Conservation (phyloP, 2,113 vertebrate species). For the Pycnonotus jocosus region DNA sequence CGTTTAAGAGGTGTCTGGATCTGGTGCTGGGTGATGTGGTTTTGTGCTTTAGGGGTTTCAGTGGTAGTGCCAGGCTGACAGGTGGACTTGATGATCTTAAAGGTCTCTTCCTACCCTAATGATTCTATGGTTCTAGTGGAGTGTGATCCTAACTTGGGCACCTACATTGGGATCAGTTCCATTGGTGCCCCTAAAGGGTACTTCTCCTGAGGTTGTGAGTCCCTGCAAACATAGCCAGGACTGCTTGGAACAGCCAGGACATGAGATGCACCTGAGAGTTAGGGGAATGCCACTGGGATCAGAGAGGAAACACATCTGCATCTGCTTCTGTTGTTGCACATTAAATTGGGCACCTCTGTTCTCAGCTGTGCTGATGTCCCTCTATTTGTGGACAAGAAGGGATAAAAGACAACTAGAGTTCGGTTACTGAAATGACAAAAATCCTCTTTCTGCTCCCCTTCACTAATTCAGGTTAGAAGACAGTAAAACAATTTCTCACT, state of each 20-base stretch:
- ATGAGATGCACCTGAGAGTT: not conserved
- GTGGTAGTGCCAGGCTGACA: not conserved
- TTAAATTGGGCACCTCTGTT: not conserved
- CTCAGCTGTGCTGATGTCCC: rapidly evolving
- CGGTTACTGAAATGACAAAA: not conserved
- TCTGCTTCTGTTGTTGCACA: not conserved
- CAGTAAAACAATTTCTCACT: not conserved
- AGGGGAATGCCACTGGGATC: not conserved
- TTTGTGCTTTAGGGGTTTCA: not conserved
- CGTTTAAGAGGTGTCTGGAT: not conserved
- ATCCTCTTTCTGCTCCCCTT: not conserved
- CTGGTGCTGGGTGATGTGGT: not conserved
- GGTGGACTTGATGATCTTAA: not conserved
- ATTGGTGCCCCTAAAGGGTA: not conserved
- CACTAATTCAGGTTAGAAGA: not conserved
- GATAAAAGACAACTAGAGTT: not conserved
- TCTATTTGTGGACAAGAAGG: rapidly evolving
- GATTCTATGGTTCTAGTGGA: not conserved
- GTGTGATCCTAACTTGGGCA: not conserved
- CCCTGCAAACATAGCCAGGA: not conserved
- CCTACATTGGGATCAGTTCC: not conserved
- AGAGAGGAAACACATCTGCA: not conserved
- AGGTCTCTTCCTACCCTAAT: not conserved
- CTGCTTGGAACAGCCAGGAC: not conserved
- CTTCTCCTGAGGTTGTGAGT: not conserved